These are phyloP conservation scores for Neodiprion lecontei DNA, from an alignment of 1,140 invertebrate species.

Conservation along the genomic window DNA sequence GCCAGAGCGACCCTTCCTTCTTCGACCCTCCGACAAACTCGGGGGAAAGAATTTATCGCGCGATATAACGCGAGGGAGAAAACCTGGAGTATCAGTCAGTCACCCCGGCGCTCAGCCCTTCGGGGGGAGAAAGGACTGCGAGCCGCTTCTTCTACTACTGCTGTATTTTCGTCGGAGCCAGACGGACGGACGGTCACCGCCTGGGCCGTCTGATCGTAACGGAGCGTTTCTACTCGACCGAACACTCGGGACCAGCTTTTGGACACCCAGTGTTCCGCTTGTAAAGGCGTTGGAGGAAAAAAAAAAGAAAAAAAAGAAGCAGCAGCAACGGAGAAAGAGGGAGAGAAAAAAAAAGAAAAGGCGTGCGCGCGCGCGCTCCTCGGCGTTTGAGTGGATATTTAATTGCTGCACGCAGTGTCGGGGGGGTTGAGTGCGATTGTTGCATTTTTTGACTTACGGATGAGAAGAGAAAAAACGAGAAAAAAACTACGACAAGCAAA, in stretches of 20 bases:
- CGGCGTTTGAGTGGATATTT: neutral
- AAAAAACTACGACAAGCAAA: too few relatives aligned
- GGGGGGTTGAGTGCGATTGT: neutral
- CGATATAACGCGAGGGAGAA: neutral
- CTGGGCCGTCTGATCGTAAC: neutral
- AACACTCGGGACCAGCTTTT: neutral
- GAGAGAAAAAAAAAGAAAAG: slow-evolving; percentile 12
- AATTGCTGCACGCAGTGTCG: neutral
- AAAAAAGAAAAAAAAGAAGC: neutral
- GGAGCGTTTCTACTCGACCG: neutral
- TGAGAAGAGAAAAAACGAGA: too few relatives aligned
- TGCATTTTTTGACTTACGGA: too few relatives aligned
- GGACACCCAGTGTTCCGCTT: neutral
- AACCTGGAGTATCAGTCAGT: neutral
- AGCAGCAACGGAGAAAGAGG: slow-evolving; percentile 18
- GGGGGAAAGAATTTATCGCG: neutral
- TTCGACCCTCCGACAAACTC: too few relatives aligned
- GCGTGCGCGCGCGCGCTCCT: neutral
- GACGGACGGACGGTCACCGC: neutral
- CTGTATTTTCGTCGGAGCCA: neutral
- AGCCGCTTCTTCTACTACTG: too few relatives aligned
- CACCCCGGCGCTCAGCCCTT: too few relatives aligned
- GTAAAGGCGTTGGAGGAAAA: neutral
- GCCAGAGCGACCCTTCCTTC: neutral
- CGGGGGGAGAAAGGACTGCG: too few relatives aligned